Evolutionary conservation across 2,888 invertebrate species (phyloP).

Genomic region (Nephrotoma appendiculata): DNA sequence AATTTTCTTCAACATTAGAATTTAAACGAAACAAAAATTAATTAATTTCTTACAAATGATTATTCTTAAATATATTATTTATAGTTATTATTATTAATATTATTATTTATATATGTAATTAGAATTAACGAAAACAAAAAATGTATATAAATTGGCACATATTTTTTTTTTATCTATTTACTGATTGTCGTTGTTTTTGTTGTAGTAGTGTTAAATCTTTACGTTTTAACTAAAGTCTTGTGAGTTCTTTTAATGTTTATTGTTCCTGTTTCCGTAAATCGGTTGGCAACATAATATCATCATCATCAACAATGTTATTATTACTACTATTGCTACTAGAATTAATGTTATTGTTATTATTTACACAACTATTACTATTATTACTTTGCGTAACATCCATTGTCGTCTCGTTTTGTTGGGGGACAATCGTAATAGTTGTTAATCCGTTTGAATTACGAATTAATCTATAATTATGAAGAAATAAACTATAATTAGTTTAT

Average conservation of each 20-base stretch:
- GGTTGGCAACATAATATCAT: conserved; percentile 14
- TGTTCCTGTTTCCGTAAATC: conserved; percentile 13
- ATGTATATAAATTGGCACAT: background rate
- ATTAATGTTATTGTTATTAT: background rate
- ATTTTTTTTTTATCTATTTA: background rate
- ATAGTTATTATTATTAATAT: background rate
- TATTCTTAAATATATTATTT: background rate
- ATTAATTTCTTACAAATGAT: background rate
- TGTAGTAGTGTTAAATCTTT: background rate
- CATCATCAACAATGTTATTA: conserved; percentile 11
- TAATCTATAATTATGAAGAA: conserved; percentile 19
- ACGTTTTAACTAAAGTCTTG: background rate
- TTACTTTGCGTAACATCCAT: background rate
- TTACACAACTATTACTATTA: background rate
- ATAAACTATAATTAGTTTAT: background rate
- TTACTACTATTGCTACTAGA: background rate
- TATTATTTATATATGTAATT: background rate
- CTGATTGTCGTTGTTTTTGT: background rate
- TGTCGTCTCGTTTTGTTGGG: conserved; percentile 1
- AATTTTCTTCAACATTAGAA: background rate
- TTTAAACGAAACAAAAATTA: background rate
- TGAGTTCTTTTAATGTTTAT: background rate
- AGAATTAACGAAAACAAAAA: background rate
- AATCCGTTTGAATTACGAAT: conserved; percentile 33
- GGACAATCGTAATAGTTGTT: conserved; percentile 31